Conservation (phyloP, 1,140 invertebrate species). For the Bombus soroeensis region DNA sequence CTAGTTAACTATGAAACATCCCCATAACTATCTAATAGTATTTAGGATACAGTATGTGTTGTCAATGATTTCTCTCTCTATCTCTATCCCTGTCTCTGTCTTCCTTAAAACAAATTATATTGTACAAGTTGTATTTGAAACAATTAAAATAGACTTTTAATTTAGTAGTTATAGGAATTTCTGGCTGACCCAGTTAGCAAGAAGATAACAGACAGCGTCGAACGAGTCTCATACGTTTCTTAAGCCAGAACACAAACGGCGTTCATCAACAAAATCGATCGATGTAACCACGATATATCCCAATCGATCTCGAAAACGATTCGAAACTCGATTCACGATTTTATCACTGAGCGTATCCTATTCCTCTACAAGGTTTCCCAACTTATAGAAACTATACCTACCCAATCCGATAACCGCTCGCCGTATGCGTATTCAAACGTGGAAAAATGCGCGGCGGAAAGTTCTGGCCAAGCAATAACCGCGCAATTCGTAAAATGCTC, state of each 20-base stretch:
- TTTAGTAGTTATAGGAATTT: no score
- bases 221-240: background rate
- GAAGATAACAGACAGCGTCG: background rate
- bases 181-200: no score
- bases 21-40: no score
- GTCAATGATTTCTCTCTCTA: no score
- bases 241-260: background rate
- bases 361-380: no score
- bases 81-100: no score
- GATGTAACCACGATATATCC: background rate
- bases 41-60: no score
- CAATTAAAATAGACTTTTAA: no score
- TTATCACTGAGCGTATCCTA: background rate
- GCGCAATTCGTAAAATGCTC: background rate
- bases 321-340: background rate
- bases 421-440: background rate
- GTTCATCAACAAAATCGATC: background rate
- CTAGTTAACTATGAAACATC: no score
- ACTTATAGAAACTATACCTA: background rate
- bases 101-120: no score
- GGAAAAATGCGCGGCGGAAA: background rate
- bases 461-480: slow-evolving; percentile 3
- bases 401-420: background rate
- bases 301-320: background rate
- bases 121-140: no score